Evolutionary conservation across 2,888 invertebrate genomes (phyloP).

Genomic region (Protonemura montana): DNA sequence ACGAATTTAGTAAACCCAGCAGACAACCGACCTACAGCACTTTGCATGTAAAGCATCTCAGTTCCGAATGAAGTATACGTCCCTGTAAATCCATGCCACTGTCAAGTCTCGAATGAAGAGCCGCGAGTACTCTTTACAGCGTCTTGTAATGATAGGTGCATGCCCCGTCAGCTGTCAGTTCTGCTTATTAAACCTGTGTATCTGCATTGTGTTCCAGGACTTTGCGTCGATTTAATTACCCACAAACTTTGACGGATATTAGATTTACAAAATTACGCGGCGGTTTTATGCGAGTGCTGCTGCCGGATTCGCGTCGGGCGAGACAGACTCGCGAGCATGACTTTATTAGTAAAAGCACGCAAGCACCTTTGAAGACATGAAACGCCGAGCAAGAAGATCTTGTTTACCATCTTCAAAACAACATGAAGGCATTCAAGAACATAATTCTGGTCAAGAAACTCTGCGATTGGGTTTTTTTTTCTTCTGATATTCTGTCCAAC

Average conservation of each 20-base stretch:
- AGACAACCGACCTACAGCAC: no score
- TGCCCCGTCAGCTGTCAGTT: neutral
- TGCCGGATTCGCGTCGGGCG: neutral
- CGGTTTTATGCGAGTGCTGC: neutral
- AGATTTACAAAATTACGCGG: neutral
- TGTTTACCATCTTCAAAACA: neutral
- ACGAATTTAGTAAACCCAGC: no score
- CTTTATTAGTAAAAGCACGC: neutral
- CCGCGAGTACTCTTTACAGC: neutral
- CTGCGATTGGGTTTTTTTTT: no score
- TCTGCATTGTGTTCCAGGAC: neutral
- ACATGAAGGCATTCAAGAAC: no score
- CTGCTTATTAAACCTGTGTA: neutral
- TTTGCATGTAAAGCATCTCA: no score
- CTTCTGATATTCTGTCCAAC: no score
- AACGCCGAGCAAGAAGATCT: neutral
- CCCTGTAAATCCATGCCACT: neutral
- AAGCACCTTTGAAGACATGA: neutral
- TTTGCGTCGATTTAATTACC: neutral
- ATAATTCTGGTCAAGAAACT: no score
- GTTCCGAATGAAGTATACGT: no score
- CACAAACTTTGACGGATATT: neutral
- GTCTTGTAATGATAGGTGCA: neutral
- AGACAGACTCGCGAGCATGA: neutral
- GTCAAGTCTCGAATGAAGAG: neutral